These are phyloP conservation scores for Coenonympha arcania DNA, from an alignment of 2,888 invertebrate species.

Conservation along the genomic window DNA sequence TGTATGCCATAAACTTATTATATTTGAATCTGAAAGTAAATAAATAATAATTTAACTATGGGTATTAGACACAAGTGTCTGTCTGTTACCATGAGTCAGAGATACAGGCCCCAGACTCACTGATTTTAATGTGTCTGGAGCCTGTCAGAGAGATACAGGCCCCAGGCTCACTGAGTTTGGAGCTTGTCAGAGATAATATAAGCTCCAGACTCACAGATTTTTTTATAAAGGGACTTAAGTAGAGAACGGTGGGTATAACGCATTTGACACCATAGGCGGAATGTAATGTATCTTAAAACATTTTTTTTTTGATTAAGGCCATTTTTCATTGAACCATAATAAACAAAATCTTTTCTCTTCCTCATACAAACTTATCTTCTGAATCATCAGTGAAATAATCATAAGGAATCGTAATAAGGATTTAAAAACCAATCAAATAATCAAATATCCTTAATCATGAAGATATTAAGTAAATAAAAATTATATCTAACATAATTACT, in stretches of 20 bases:
- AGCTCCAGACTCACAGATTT: too few relatives aligned
- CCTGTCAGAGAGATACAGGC: too few relatives aligned
- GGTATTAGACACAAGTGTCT: too few relatives aligned
- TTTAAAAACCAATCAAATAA: background rate
- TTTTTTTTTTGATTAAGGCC: background rate
- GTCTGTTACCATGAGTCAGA: too few relatives aligned
- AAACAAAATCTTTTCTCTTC: background rate
- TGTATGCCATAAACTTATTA: too few relatives aligned
- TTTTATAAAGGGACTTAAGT: too few relatives aligned
- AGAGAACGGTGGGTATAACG: slow-evolving; percentile 3
- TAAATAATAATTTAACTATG: too few relatives aligned
- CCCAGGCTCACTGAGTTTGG: too few relatives aligned
- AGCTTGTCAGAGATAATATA: too few relatives aligned
- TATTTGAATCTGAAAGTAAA: too few relatives aligned
- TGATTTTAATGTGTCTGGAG: too few relatives aligned
- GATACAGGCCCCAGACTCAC: too few relatives aligned
- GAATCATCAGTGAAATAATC: background rate
- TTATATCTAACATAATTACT: background rate
- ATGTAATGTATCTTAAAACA: background rate
- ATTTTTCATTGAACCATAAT: background rate
- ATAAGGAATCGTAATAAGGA: background rate
- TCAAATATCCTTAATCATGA: background rate
- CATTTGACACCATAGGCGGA: background rate
- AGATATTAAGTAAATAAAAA: background rate
- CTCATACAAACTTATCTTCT: background rate